Percentiles rank a stretch among this genome's conserved stretches.
These are phyloP conservation scores for Venusia cambrica DNA, from an alignment of 2,888 invertebrate genomes.

Conservation along the genomic window DNA sequence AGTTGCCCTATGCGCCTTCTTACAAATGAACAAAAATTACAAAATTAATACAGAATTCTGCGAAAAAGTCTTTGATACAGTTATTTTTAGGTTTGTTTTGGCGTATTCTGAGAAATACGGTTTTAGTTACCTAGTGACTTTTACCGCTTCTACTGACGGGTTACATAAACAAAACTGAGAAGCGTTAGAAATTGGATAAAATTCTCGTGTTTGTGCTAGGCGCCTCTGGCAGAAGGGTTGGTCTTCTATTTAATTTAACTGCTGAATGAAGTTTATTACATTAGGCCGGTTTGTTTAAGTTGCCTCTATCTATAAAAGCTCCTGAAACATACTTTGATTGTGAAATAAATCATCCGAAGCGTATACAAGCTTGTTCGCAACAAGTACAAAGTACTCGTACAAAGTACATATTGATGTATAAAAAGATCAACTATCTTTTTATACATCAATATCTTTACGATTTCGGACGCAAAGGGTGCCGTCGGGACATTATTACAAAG, in stretches of 20 bases:
- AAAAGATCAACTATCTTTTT: too few species aligned
- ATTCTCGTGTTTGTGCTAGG: conserved; percentile 43
- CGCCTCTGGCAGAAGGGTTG: conserved; percentile 35
- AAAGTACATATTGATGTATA: too few species aligned
- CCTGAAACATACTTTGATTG: conserved; percentile 32
- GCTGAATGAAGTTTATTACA: conserved; percentile 42
- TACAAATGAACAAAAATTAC: conserved; percentile 12
- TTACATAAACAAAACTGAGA: conserved; percentile 29
- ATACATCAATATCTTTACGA: too few species aligned
- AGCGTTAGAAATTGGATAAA: conserved; percentile 47
- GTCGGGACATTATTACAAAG: too few species aligned
- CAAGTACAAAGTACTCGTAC: too few species aligned
- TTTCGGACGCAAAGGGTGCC: too few species aligned
- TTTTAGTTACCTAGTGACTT: conserved; percentile 25
- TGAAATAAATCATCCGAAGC: conserved; percentile 24
- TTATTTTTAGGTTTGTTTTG: conserved; percentile 1
- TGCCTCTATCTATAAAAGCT: conserved; percentile 28
- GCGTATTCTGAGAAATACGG: conserved; percentile 4
- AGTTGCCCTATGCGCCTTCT: conserved; percentile 14
- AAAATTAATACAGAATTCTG: neutral
- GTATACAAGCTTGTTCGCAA: too few species aligned
- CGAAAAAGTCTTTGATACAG: conserved; percentile 6
- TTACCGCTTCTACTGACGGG: conserved; percentile 22
- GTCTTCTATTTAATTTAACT: conserved; percentile 44
- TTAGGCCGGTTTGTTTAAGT: conserved; percentile 46